Conservation (phyloP, 2,888 invertebrate species). For the Phyto melanocephala region DNA sequence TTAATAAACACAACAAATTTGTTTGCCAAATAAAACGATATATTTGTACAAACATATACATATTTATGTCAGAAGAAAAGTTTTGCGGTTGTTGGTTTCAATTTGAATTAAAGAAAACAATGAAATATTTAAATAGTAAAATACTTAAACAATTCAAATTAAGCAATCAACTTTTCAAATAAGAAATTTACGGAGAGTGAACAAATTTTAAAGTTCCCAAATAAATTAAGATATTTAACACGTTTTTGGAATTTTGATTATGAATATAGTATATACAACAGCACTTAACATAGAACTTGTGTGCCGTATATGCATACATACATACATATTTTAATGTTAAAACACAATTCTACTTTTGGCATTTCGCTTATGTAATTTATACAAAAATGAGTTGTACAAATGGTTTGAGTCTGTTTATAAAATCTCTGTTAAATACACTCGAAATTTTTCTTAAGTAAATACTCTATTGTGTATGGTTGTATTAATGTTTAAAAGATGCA, state of each 20-base stretch:
- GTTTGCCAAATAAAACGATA: background rate
- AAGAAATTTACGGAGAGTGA: background rate
- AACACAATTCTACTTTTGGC: constrained; percentile 19
- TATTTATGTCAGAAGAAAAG: constrained; percentile 3
- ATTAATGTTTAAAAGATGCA: too few relatives aligned
- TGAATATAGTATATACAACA: too few relatives aligned
- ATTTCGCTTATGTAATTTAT: constrained; percentile 25
- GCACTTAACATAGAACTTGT: too few relatives aligned
- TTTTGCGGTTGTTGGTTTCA: constrained; percentile 36
- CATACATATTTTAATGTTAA: background rate
- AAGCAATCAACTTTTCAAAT: background rate
- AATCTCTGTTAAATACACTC: constrained; percentile 1
- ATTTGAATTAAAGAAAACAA: constrained; percentile 30
- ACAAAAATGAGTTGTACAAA: background rate
- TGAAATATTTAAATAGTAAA: constrained; percentile 8
- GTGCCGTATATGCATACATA: background rate
- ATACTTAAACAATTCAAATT: background rate
- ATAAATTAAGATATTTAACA: constrained; percentile 28
- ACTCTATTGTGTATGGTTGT: too few relatives aligned
- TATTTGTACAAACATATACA: background rate
- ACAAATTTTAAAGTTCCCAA: constrained; percentile 7
- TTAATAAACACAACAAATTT: constrained; percentile 39
- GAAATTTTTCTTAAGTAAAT: background rate
- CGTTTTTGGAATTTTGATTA: background rate
- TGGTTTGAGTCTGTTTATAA: background rate